Evolutionary conservation across 2,113 vertebrate genomes (phyloP), one percentile per base, ranked within the genome.

Genomic region (Ramphastos sulfuratus): DNA sequence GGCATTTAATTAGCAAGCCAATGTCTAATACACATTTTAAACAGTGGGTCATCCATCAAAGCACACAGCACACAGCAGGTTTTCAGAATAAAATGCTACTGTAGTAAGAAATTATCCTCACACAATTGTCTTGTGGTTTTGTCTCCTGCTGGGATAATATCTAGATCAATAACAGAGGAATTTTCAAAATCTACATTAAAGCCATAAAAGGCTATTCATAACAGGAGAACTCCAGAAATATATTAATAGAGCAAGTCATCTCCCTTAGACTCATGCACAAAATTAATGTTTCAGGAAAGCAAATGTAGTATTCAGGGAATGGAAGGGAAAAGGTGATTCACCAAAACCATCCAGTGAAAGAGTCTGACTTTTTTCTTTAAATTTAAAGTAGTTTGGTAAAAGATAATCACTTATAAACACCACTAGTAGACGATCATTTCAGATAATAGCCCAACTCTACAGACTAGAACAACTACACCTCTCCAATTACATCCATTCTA

Each of bases 71-170:
- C 94, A 64, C 97, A 97, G 97, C 95, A 97, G 96, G 97, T 87
- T 92, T 96, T 95, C 95, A 90, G 95, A 96, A 96, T 93, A 95
- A 97, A 98, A 96, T 82, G 96, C 84, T 96, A 96, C 94, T 97
- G 93, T 95, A 94, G 96, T 94, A 97, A 97, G 97, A 97, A 98
- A 97, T 98, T 95, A 97, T 92, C 92, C 92, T 94, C 87, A 96
- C 87, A 96, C 96, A 95, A 96, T 95, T 96, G 96, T 96, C 96
- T 97, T 96, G 94, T 87, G 95, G 94, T 87, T 97, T 97, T 95
- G 96, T 95, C 87, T 96, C 97, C 96, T 96, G 96, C 81, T 60
- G 97, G 91, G 97, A 97, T 98, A 97, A 98, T 97, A 97, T 96
- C 95, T 96, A 96, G 97, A 98, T 97, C 95, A 93, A 95, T 97